Evolutionary conservation across 2,888 invertebrate species (phyloP).

Genomic region (Pomacea canaliculata): DNA sequence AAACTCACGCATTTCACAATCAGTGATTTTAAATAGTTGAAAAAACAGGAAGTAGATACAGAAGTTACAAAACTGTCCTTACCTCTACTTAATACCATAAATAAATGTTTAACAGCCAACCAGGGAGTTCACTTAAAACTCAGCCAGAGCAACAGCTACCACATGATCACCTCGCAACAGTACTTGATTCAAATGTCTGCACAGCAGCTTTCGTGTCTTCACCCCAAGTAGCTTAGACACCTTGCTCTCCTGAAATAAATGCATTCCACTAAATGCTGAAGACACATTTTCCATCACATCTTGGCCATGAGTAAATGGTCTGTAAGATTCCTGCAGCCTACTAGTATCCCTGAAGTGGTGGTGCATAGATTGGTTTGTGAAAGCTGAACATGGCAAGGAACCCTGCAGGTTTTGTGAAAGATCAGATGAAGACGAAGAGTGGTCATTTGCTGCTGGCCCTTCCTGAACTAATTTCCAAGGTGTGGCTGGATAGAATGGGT

Average conservation of each 20-base stretch:
- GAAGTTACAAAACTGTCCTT: too few species aligned
- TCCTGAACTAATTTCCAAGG: background rate
- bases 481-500: background rate
- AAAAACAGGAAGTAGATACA: too few species aligned
- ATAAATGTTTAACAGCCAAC: conserved; percentile 64
- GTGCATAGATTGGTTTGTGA: too few species aligned
- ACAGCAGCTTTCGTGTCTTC: conserved; percentile 36
- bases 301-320: background rate
- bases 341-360: too few species aligned
- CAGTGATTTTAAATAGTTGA: too few species aligned
- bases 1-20: too few species aligned
- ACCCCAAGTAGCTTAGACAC: conserved; percentile 23
- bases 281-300: conserved; percentile 9
- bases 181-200: conserved; percentile 67
- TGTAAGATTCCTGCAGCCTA: too few species aligned
- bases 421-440: background rate
- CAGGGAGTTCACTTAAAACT: conserved; percentile 82
- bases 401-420: background rate
- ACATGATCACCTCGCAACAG: conserved; percentile 70
- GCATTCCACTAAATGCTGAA: conserved; percentile 18
- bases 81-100: too few species aligned
- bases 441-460: background rate
- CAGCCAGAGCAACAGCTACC: conserved; percentile 52
- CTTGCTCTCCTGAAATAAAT: conserved; percentile 19
- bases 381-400: too few species aligned